Evolutionary conservation across 2,797 vertebrate species (phyloP), one percentile per base, ranked within the genome.

Genomic region (Sebastes trivittatus): DNA sequence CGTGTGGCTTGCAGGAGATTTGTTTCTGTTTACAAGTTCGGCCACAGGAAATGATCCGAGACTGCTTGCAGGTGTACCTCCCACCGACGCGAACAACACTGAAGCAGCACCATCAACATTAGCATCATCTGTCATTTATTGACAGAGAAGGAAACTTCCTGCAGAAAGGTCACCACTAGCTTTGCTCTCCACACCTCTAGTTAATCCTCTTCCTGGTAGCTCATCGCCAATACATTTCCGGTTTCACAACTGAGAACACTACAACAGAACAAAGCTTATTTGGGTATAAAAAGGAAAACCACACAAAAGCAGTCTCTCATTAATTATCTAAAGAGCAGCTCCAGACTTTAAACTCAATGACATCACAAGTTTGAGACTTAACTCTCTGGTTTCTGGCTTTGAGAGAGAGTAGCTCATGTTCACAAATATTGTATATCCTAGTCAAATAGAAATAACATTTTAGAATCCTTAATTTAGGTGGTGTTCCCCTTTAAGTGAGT

Each of bases 1-100:
- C 69, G 62, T 86, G 83, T 85, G 85, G 75, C 59, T 80, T 68
- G 69, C 59, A 83, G 73, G 78, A 83, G 80, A 78, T 71, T 11
- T 89, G 73, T 67, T 79, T 54, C 85, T 73, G 68, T 86, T 62
- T 80, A 68, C 73, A 86, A 63, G 74, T 85, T 72, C 72, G 77
- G 84, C 86, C 77, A 76, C 82, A 83, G 77, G 86, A 87, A 89
- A 87, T 81, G 56, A 85, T 75, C 30, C 2, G 23, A 80, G 36
- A 62, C 67, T 72, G 67, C 70, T 83, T 85, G 69, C 73, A 88
- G 80, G 84, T 92, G 91, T 49, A 59, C 66, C 69, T 65, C 64
- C n/a, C 32, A 36, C 20, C 38, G 55, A 10, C 46, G 36, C 7
- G 4, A n/a, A 54, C 49, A 54, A 84, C 61, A 54, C 52, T 16